A percentile compares a stretch with the other conserved stretches of the same genome.
Conservation (phyloP, 2,113 vertebrate species). For the Hoplias malabaricus region DNA sequence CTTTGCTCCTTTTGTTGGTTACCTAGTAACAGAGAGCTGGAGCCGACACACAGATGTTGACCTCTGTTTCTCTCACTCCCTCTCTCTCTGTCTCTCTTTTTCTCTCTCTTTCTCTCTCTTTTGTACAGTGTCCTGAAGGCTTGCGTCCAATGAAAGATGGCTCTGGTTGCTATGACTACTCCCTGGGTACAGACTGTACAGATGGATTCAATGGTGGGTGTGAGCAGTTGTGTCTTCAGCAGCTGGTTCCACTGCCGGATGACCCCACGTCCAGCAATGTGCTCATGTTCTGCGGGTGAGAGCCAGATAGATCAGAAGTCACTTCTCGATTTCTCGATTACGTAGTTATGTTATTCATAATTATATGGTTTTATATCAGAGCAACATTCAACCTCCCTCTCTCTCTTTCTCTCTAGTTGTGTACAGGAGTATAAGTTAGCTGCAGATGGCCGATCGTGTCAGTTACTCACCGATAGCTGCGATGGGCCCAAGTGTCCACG, state of each 20-base stretch:
- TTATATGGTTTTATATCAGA: no score
- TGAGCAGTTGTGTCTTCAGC: constrained; percentile 96
- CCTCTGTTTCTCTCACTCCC: constrained; percentile 3
- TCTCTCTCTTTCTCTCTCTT: constrained; percentile 7
- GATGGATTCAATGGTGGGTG: constrained; percentile 97
- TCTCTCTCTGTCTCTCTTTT: constrained; percentile 32
- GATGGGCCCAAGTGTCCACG: constrained; percentile 89
- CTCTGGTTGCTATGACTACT: constrained; percentile 95
- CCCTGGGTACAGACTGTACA: constrained; percentile 94
- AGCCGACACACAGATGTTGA: constrained; percentile 66
- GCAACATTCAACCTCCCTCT: no score
- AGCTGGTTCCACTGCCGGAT: constrained; percentile 85
- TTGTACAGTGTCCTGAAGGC: constrained; percentile 86
- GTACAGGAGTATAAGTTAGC: constrained; percentile 97
- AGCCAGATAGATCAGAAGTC: not conserved
- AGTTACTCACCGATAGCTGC: constrained; percentile 89
- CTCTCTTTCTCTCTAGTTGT: constrained; percentile 78
- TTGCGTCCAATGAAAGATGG: constrained; percentile 96
- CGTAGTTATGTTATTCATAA: no score
- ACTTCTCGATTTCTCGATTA: no score
- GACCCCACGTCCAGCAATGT: constrained; percentile 90
- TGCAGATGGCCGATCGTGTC: constrained; percentile 90
- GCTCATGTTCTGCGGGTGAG: constrained; percentile 99
- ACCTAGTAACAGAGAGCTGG: constrained; percentile 26
- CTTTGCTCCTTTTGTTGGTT: constrained; percentile 18